These are phyloP conservation scores for Desoria tigrina DNA, from an alignment of 2,888 invertebrate species.

Conservation along the genomic window DNA sequence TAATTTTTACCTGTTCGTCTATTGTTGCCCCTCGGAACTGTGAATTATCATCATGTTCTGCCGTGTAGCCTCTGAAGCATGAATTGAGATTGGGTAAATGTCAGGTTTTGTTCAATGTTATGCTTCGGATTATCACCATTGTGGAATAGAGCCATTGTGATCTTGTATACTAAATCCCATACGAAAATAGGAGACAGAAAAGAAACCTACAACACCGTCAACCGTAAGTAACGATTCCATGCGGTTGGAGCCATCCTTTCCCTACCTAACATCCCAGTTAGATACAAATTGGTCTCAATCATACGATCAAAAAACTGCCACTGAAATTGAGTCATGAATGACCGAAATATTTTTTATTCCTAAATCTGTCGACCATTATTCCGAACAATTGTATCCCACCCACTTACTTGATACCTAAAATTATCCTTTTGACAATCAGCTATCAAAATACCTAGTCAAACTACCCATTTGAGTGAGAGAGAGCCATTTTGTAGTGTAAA, in stretches of 20 bases:
- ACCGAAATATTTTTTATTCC: conserved; percentile 2
- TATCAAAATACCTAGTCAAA: too few species aligned
- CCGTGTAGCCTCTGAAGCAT: not conserved
- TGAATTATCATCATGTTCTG: conserved; percentile 1
- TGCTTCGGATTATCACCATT: conserved; percentile 7
- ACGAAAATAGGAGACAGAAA: not conserved
- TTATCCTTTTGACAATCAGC: too few species aligned
- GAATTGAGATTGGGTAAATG: conserved; percentile 16
- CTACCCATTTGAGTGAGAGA: too few species aligned
- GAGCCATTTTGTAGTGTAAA: too few species aligned
- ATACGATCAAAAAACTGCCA: conserved; percentile 13
- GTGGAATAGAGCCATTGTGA: conserved; percentile 8
- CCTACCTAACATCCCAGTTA: not conserved
- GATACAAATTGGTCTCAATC: conserved; percentile 13
- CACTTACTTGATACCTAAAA: not conserved
- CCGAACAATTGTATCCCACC: conserved; percentile 1
- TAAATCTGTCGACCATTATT: not conserved
- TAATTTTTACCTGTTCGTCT: not conserved
- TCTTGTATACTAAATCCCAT: not conserved
- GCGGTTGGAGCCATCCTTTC: too few species aligned
- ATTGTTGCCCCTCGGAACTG: conserved; percentile 7
- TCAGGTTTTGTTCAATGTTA: conserved; percentile 16
- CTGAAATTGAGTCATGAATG: conserved; percentile 19
- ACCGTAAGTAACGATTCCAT: not conserved
- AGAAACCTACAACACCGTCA: not conserved